Base-by-base conservation (phyloP, 2,888 invertebrate species). In the Abscondita cerata region DNA sequence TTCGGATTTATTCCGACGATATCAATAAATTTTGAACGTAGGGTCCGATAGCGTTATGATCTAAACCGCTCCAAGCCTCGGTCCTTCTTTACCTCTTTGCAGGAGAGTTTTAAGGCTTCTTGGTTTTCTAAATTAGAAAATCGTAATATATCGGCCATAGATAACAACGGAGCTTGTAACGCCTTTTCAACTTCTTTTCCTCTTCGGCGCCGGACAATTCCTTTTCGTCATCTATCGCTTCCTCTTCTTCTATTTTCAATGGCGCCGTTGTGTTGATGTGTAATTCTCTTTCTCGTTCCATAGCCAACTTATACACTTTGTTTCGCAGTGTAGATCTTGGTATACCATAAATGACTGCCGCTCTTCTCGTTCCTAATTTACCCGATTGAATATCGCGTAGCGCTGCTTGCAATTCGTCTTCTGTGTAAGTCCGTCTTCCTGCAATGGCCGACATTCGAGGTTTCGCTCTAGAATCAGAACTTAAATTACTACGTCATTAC, bases 261-360 rank as follows among this genome's bases (percentile, higher is more conserved):
- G 69, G 70, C 46, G 76, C 73, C 55, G 76, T 73, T 60, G 74
- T 76, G 69, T 73, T 78, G 61, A 85, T 77, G 83, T 89, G 79
- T 79, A 84, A 86, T 75, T 90, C 90, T 70, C 88, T 85, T 75
- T 87, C 87, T 52, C 87, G 84, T 72, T 92, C 92, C 81, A 89
- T 83, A 58, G 88, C 85, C 75, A 92, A 83, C 80, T 94, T 94
- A 85, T 92, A 91, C 77, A 93, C 95, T 83, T 98, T 98, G 84
- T 97, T 98, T 66, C 98, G 88, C 52, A 98, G 87, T 19, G 97
- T 98, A 68, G 98, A 96, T 68, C 98, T 87, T 5, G 98, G 98
- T 78, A 98, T 96, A 73, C 96, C 96, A 82, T 98, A 98, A 73
- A 96, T 91, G 55, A 95, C 94, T 53, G 98, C 94, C 6, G 98